Conservation (phyloP, 2,797 vertebrate genomes). For the Leptodactylus fallax region DNA sequence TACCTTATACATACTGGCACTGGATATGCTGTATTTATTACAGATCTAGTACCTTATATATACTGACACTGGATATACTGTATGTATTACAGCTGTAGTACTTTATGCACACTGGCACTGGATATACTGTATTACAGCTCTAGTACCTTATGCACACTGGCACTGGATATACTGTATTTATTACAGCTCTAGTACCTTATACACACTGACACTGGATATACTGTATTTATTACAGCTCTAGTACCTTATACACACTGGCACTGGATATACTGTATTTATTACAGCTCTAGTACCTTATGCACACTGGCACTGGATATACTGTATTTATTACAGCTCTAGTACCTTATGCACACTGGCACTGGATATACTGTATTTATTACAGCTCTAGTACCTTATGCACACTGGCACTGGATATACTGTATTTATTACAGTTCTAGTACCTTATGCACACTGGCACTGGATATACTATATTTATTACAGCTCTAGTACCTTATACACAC, state of each 20-base stretch:
- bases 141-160: too few relatives aligned
- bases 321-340: background rate
- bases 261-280: background rate
- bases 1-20: too few relatives aligned
- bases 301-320: background rate
- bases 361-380: background rate
- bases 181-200: background rate
- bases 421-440: too few relatives aligned
- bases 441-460: too few relatives aligned
- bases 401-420: too few relatives aligned
- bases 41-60: too few relatives aligned
- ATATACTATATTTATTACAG: too few relatives aligned
- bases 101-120: background rate
- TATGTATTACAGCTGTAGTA: background rate
- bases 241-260: background rate
- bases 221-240: background rate
- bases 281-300: background rate
- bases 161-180: background rate
- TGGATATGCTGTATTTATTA: too few relatives aligned
- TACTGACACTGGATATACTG: background rate
- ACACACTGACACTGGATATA: background rate
- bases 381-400: too few relatives aligned
- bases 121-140: background rate
- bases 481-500: too few relatives aligned
- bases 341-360: background rate